phyloP scores from a whole-genome alignment of 1,140 invertebrate genomes.

The Philotrypesis tridentata region DNA sequence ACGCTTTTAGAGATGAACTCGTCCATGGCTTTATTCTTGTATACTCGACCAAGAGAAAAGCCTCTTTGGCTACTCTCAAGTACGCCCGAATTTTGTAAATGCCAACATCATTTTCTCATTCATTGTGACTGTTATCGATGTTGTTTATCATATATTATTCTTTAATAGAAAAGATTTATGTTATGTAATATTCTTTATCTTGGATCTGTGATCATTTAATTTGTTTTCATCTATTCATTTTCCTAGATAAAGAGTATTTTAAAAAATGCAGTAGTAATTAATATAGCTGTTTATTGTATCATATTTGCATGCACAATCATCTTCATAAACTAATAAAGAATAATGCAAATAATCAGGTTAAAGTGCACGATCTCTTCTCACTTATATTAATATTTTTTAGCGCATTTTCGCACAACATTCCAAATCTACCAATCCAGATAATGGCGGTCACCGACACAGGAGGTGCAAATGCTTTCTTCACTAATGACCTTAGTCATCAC shows the following conservation, averaged over 20 bases:
- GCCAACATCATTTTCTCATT: conserved; percentile 32
- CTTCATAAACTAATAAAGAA: conserved; percentile 32
- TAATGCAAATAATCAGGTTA: background rate
- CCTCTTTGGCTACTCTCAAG: conserved; percentile 94
- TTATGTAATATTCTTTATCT: conserved; percentile 28
- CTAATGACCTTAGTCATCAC: conserved; percentile 90
- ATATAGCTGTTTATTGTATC: background rate
- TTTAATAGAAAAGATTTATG: conserved; percentile 14
- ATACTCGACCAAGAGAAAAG: conserved; percentile 96
- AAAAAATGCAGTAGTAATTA: background rate
- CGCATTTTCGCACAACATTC: conserved; percentile 95
- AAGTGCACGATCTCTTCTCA: background rate
- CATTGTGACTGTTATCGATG: background rate
- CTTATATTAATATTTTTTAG: conserved; percentile 72
- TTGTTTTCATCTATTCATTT: background rate
- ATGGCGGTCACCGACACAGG: conserved; percentile 93
- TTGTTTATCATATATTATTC: conserved; percentile 21
- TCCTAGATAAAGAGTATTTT: background rate
- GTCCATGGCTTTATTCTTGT: conserved; percentile 97
- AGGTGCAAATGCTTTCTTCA: conserved; percentile 91
- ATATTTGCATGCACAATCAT: background rate
- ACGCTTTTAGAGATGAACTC: conserved; percentile 92
- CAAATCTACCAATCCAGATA: conserved; percentile 95
- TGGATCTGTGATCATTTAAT: background rate
- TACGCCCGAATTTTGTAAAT: conserved; percentile 70